A percentile compares a stretch with the other conserved stretches of the same genome.
Evolutionary conservation across 2,888 invertebrate species (phyloP).

Genomic region (Escarpia spicata): DNA sequence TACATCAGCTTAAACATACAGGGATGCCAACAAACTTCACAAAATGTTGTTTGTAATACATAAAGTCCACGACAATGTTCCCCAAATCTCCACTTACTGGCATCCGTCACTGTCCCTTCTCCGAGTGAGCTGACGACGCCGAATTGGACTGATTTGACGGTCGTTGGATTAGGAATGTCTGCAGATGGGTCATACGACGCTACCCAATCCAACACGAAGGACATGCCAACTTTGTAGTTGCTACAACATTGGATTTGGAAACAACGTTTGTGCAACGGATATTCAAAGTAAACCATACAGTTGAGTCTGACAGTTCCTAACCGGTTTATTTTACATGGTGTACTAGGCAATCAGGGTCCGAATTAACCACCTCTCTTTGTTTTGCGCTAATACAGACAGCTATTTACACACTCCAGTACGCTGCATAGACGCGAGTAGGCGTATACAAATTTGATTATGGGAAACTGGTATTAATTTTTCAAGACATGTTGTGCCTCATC

Average conservation of each 20-base stretch:
- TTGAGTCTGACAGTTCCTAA: background rate
- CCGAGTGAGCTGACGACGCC: constrained; percentile 1
- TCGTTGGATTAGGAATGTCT: constrained; percentile 18
- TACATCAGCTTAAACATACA: too few species aligned
- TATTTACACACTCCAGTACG: too few species aligned
- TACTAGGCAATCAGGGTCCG: too few species aligned
- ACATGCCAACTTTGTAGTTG: background rate
- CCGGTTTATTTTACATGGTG: background rate
- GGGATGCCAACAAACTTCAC: too few species aligned
- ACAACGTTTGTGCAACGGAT: background rate
- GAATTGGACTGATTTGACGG: background rate
- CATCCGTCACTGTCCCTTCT: background rate
- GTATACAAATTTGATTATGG: too few species aligned
- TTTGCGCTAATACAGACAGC: too few species aligned
- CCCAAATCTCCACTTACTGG: background rate
- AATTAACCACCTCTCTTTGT: too few species aligned
- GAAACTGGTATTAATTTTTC: too few species aligned
- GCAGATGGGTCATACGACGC: constrained; percentile 32
- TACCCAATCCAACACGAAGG: background rate
- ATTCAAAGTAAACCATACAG: background rate
- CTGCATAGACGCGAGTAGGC: too few species aligned
- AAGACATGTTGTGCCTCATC: too few species aligned
- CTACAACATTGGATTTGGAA: background rate
- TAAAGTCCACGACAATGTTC: too few species aligned
- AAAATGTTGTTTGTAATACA: too few species aligned